Base-by-base conservation (phyloP, 1,140 invertebrate species). In the Drosophila guanche region DNA sequence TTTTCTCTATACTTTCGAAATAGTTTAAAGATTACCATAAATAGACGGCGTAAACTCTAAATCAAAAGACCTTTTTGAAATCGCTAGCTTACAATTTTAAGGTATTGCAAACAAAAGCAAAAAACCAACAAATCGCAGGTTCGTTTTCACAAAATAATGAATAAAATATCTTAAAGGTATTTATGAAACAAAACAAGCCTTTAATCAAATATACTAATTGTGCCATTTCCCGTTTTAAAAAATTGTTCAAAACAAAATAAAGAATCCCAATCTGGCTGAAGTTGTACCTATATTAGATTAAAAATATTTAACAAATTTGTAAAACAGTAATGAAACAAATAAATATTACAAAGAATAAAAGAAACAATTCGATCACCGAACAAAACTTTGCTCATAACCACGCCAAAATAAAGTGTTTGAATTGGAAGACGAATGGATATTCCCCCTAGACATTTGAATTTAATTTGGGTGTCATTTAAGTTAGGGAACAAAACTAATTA, bases 151-250 rank as follows among this genome's bases (percentile, higher is more conserved):
- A 37, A 37, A 55, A 55, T 16, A 25, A 45, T 54, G 41, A 63
- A 47, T 22, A 55, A 27, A 33, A 68, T 47, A 52, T 65, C 37
- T 65, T 53, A 65, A 53, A 45, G 29, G n/a, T 47, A 67, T 67
- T 65, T 67, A 66, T 54, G 54, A 45, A 41, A 67, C 4, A 68
- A 45, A 40, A 65, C 3, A 29, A 65, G 65, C 65, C 65, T 67
- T 68, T 41, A 68, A 68, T 67, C 62, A 43, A 68, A 68, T 67
- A 68, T 67, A 68, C 65, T 68, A 68, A 68, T 67, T 68, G 65
- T 68, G 65, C 65, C 65, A 68, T 68, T 68, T 68, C 50, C 65
- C 65, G 47, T 56, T 68, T 68, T 67, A 33, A 47, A 47, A 66
- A 68, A 67, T 68, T 68, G 65, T 68, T 68, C 65, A 68, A 68